Conservation (phyloP, 1,140 invertebrate genomes). For the Macrobrachium rosenbergii region DNA sequence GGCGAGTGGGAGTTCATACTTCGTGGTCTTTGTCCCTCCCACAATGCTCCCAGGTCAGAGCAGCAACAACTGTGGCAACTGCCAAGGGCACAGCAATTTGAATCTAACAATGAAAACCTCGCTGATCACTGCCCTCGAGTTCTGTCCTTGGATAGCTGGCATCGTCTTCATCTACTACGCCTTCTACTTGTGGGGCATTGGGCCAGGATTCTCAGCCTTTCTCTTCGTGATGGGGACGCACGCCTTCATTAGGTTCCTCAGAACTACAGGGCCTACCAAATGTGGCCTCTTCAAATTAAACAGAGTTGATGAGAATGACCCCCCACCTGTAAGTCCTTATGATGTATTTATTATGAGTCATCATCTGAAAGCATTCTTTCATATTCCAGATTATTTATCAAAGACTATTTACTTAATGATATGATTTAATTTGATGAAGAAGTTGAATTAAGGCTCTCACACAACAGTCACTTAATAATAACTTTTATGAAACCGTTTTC, state of each 20-base stretch:
- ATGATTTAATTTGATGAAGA: too few species aligned
- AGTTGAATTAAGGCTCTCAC: too few species aligned
- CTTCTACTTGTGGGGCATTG: slow-evolving; percentile 51
- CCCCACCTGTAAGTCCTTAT: slow-evolving; percentile 20
- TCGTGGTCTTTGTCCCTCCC: slow-evolving; percentile 13
- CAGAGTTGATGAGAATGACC: neutral
- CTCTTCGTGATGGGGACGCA: slow-evolving; percentile 40
- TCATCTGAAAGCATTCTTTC: too few species aligned
- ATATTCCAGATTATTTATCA: too few species aligned
- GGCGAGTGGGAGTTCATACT: neutral
- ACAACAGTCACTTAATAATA: too few species aligned
- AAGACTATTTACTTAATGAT: too few species aligned
- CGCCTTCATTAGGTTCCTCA: slow-evolving; percentile 40
- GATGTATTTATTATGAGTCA: neutral
- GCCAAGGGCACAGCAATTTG: neutral
- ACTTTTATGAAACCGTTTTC: too few species aligned
- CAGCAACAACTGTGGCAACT: slow-evolving; percentile 6
- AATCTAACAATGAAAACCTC: neutral
- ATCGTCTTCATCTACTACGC: slow-evolving; percentile 52
- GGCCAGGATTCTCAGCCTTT: slow-evolving; percentile 45
- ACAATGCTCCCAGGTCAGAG: neutral
- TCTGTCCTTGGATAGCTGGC: slow-evolving; percentile 41
- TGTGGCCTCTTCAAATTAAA: neutral
- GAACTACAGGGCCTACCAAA: slow-evolving; percentile 11
- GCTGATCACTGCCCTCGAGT: slow-evolving; percentile 21